A percentile compares a stretch with the other conserved stretches of the same genome.
phyloP scores from a whole-genome alignment of 2,888 invertebrate genomes.

The Acanthosepion pharaonis region DNA sequence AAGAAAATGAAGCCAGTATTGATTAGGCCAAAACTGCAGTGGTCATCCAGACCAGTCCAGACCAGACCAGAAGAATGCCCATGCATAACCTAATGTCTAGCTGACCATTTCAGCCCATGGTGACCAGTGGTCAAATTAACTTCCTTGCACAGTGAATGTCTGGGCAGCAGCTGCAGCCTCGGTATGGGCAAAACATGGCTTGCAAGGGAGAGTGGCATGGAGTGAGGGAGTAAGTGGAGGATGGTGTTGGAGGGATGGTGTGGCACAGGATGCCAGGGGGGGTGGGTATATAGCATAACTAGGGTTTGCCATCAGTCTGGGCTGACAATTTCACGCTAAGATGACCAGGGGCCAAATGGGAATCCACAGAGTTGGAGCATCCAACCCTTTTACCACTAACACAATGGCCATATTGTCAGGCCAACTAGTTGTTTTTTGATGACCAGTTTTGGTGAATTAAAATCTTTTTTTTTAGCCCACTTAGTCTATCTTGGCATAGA shows the following conservation, averaged over 20 bases:
- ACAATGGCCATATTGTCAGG: constrained; percentile 41
- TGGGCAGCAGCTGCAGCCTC: constrained; percentile 45
- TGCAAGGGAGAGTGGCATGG: not conserved
- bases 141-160: constrained; percentile 46
- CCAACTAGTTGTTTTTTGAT: constrained; percentile 44
- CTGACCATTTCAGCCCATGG: constrained; percentile 47
- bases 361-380: constrained; percentile 41
- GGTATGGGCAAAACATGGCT: not conserved
- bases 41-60: constrained; percentile 42
- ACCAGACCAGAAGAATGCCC: constrained; percentile 43
- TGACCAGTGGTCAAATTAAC: constrained; percentile 47
- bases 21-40: constrained; percentile 39
- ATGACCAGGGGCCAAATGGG: constrained; percentile 44
- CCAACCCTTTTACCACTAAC: constrained; percentile 35
- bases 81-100: constrained; percentile 47
- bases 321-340: constrained; percentile 45
- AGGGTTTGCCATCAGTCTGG: constrained; percentile 44
- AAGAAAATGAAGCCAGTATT: constrained; percentile 42
- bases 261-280: not conserved
- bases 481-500: not conserved
- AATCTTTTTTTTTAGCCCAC: constrained; percentile 42
- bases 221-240: not conserved
- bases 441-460: constrained; percentile 45
- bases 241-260: not conserved
- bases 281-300: constrained; percentile 35